Evolutionary conservation across 2,113 vertebrate genomes (phyloP), one percentile per base, ranked within the genome.

Genomic region (Heliornis fulica): DNA sequence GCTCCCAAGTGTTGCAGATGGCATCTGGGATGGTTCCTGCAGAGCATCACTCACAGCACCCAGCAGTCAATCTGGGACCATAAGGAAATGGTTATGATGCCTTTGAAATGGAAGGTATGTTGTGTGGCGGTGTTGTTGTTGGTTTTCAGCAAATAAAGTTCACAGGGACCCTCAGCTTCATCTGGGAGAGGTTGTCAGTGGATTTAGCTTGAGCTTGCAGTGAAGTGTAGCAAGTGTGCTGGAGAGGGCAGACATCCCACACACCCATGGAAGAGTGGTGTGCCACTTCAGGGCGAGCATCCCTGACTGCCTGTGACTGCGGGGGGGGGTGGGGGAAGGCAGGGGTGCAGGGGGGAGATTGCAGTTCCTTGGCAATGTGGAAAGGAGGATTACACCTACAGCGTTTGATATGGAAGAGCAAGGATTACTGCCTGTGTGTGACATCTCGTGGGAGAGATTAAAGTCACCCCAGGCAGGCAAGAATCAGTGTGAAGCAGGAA

Each of bases 311-410:
- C 0, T 77, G 28, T 68, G 50, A 26, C 50, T 60, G 51, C 34
- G 60, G 68, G 69, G 48, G 60, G 60, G 70, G n/a, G n/a, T n/a
- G 17, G 51, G 17, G 41, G 51, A 64, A 48, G 69, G 38, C n/a
- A n/a, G 2, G 20, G 32, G 31, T 78, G 82, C 57, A 53, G 78
- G 28, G 68, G 38, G 48, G 79, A 56, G 51, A 59, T 1, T 23
- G 31, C 12, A 34, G n/a, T 48, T 83, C 64, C 79, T 84, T 51
- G 45, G 90, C 64, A 41, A 65, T 19, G 20, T 32, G 59, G 76
- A 83, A 87, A 56, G 74, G 84, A 94, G 87, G 91, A 96, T 96
- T 92, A 93, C 46, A 64, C 43, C 50, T 64, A 59, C 79, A 26
- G 40, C 1, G 0, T 48, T 90, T 75, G 79, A 60, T 84, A 48